Evolutionary conservation across 2,797 vertebrate species (phyloP).

Genomic region (Carduelis carduelis): DNA sequence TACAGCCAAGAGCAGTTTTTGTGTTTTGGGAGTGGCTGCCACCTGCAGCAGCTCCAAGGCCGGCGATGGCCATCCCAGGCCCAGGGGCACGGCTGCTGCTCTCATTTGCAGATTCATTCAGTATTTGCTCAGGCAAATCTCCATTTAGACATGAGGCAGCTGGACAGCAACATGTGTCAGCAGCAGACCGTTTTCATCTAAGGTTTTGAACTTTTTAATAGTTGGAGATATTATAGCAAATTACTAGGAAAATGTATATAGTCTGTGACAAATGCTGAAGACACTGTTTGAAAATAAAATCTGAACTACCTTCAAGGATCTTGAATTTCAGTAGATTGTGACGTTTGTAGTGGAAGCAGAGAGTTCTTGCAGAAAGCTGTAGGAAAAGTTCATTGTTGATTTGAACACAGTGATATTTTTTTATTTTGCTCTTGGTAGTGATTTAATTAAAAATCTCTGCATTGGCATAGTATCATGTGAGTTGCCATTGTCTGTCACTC

Average conservation of each 20-base stretch:
- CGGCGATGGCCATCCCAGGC: rapidly evolving
- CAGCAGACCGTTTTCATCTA: rapidly evolving
- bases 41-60: not conserved
- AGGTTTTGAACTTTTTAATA: not conserved
- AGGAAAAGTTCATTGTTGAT: not conserved
- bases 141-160: not conserved
- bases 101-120: not conserved
- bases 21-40: not conserved
- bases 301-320: not conserved
- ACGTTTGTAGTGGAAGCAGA: not conserved
- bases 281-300: not conserved
- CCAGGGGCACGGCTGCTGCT: rapidly evolving
- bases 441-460: not conserved
- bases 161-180: not conserved
- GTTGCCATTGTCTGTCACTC: not conserved
- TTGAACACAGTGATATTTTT: not conserved
- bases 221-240: not conserved
- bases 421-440: not conserved
- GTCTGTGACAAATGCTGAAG: not conserved
- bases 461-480: not conserved
- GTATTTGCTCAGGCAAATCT: not conserved
- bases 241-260: not conserved
- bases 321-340: not conserved
- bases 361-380: not conserved
- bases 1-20: not conserved